phyloP scores from a whole-genome alignment of 2,113 vertebrate species.

The Antennarius striatus region DNA sequence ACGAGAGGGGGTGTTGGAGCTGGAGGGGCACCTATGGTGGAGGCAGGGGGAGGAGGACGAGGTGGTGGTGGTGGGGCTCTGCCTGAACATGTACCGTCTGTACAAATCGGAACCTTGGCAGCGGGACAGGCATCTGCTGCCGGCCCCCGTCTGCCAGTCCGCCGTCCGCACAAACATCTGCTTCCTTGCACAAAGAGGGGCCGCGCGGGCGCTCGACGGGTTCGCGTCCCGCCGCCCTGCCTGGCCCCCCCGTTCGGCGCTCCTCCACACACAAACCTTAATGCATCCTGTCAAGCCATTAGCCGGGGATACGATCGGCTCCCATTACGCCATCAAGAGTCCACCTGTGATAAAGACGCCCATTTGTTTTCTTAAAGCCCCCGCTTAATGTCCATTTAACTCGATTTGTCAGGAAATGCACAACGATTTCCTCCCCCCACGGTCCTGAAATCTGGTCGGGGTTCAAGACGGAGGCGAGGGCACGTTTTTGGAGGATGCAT shows the following conservation, averaged over 20 bases:
- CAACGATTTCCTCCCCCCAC: constrained; percentile 94
- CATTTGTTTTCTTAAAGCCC: constrained; percentile 99
- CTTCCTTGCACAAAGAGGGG: constrained; percentile 86
- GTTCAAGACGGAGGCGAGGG: constrained; percentile 84
- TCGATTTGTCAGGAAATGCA: constrained; percentile 99
- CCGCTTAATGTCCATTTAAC: constrained; percentile 99
- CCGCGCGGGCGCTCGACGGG: constrained; percentile 91
- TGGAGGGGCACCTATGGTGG: constrained; percentile 89
- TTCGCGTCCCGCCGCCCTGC: constrained; percentile 87
- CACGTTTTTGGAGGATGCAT: constrained; percentile 65
- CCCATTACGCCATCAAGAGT: constrained; percentile 97
- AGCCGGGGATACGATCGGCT: constrained; percentile 95
- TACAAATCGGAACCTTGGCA: constrained; percentile 97
- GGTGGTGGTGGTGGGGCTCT: too few relatives aligned
- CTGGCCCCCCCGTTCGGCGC: constrained; percentile 81
- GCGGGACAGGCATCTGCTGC: constrained; percentile 97
- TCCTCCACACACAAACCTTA: constrained; percentile 97
- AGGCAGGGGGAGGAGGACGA: constrained; percentile 29
- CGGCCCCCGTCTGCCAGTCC: constrained; percentile 91
- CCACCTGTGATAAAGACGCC: constrained; percentile 99
- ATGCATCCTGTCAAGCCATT: constrained; percentile 99
- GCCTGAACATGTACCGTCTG: constrained; percentile 90
- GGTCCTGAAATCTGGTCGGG: constrained; percentile 95
- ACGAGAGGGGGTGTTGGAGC: constrained; percentile 80
- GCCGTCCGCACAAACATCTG: constrained; percentile 98